phyloP scores from a whole-genome alignment of 2,113 vertebrate genomes.

The Australoheros scitulus region DNA sequence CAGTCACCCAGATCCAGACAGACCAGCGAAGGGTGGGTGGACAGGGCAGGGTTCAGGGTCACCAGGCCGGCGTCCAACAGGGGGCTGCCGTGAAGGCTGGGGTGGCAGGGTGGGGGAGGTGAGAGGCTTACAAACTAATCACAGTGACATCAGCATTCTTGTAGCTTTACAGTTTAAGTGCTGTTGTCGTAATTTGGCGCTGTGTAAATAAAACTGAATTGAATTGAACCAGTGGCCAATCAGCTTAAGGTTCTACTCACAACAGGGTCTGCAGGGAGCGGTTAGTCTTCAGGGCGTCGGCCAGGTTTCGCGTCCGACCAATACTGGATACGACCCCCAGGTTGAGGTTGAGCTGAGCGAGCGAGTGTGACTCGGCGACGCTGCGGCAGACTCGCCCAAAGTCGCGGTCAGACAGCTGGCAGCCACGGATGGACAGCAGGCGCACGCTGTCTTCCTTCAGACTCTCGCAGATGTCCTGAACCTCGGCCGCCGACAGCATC shows the following conservation, averaged over 20 bases:
- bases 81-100: slow-evolving; percentile 93
- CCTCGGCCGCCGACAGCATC: slow-evolving; percentile 89
- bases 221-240: background rate
- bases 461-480: slow-evolving; percentile 92
- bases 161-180: no score
- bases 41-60: slow-evolving; percentile 88
- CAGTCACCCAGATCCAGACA: slow-evolving; percentile 96
- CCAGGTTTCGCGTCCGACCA: slow-evolving; percentile 87
- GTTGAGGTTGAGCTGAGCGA: slow-evolving; percentile 96
- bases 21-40: slow-evolving; percentile 90
- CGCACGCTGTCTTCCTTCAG: slow-evolving; percentile 90
- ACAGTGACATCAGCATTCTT: background rate
- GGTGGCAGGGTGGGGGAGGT: background rate
- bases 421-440: slow-evolving; percentile 91
- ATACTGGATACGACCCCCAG: slow-evolving; percentile 91
- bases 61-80: slow-evolving; percentile 90
- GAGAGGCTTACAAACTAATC: background rate
- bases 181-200: no score
- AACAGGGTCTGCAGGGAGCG: slow-evolving; percentile 95
- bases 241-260: slow-evolving; percentile 80
- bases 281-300: slow-evolving; percentile 89
- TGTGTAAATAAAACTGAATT: no score
- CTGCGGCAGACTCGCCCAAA: slow-evolving; percentile 91
- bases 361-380: slow-evolving; percentile 86
- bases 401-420: slow-evolving; percentile 92